phyloP scores from a whole-genome alignment of 1,140 invertebrate species.

The Drosophila tsacasi region DNA sequence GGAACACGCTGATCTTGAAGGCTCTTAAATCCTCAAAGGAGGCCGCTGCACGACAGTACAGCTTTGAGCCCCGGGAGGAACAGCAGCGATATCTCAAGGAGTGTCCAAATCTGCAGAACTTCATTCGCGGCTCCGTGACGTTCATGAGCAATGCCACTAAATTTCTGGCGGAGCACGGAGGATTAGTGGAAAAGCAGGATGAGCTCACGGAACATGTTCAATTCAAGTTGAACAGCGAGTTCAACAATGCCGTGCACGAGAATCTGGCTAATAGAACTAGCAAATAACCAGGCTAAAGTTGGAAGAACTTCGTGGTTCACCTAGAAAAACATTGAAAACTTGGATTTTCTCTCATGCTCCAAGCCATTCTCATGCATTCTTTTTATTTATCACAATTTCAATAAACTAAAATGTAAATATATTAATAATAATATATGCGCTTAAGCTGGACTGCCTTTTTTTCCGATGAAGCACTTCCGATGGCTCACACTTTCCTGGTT shows the following conservation, averaged over 20 bases:
- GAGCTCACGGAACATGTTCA: conserved; percentile 21
- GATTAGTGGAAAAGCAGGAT: conserved; percentile 35
- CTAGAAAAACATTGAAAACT: not conserved
- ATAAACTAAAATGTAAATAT: not conserved
- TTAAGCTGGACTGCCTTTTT: not conserved
- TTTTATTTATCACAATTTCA: not conserved
- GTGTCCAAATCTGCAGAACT: conserved; percentile 58
- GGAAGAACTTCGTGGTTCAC: not conserved
- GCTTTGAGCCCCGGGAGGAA: conserved; percentile 31
- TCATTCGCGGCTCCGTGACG: conserved; percentile 40
- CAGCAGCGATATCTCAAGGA: conserved; percentile 52
- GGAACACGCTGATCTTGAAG: conserved; percentile 26
- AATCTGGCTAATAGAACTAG: conserved; percentile 8
- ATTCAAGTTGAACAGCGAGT: not conserved
- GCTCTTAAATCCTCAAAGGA: not conserved
- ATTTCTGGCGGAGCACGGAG: conserved; percentile 34
- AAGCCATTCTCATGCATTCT: not conserved
- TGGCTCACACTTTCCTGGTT: not conserved
- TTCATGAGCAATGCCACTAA: conserved; percentile 44
- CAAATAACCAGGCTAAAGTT: not conserved
- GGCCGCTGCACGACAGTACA: not conserved
- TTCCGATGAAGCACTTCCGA: not conserved
- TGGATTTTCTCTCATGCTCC: not conserved
- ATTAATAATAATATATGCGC: not conserved
- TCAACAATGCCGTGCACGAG: not conserved